Evolutionary conservation across 2,113 vertebrate species (phyloP).

Genomic region (Podocnemis expansa): DNA sequence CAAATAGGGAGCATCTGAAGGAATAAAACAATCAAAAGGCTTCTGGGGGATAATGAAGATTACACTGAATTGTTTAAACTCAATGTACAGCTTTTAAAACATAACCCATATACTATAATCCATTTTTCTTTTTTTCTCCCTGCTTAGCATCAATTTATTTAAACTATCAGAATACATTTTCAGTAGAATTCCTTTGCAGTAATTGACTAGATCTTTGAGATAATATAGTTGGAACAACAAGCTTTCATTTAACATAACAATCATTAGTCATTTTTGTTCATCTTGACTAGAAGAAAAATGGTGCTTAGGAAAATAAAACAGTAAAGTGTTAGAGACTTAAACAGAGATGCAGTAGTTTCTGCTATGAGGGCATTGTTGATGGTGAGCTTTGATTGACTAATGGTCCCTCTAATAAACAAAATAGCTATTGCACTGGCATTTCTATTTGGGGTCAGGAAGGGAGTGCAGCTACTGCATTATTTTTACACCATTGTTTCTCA

Average conservation of each 20-base stretch:
- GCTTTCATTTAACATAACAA: constrained; percentile 22
- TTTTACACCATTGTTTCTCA: background rate
- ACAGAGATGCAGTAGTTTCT: background rate
- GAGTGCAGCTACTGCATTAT: background rate
- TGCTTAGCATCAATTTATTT: constrained; percentile 34
- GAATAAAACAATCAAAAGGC: constrained; percentile 72
- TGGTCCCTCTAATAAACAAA: background rate
- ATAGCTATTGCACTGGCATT: background rate
- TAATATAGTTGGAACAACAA: constrained; percentile 52
- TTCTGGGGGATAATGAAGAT: constrained; percentile 68
- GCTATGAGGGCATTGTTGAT: background rate
- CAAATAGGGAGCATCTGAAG: constrained; percentile 67
- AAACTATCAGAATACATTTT: constrained; percentile 34
- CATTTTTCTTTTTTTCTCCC: constrained; percentile 21
- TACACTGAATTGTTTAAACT: constrained; percentile 66
- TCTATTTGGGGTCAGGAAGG: background rate
- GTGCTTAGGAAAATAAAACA: background rate
- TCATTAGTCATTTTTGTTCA: constrained; percentile 30
- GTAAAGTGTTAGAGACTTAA: background rate
- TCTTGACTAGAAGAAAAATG: constrained; percentile 25
- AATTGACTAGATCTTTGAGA: constrained; percentile 22
- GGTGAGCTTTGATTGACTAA: background rate
- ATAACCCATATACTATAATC: background rate
- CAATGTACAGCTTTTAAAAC: constrained; percentile 59
- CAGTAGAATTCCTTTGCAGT: constrained; percentile 35